Evolutionary conservation across 2,113 vertebrate species (phyloP).

Genomic region (Penelope pileata): DNA sequence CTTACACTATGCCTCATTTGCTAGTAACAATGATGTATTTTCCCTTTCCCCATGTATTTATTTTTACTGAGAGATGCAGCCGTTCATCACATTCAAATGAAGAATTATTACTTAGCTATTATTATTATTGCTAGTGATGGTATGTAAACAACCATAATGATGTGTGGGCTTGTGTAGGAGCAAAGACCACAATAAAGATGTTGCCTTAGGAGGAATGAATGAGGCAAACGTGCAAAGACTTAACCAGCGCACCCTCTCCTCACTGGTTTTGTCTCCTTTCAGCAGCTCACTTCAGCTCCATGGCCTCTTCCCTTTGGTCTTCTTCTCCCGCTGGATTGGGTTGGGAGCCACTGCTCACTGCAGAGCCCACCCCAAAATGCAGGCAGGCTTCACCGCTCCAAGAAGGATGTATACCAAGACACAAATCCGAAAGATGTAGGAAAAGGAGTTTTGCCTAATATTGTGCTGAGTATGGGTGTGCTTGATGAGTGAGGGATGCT

Average conservation of each 20-base stretch:
- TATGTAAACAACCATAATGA: conserved; percentile 70
- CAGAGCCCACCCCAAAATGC: neutral
- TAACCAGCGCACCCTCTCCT: neutral
- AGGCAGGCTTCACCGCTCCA: neutral
- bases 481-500: neutral
- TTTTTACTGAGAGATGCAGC: conserved; percentile 49
- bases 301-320: neutral
- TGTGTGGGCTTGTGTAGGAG: conserved; percentile 56
- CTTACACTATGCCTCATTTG: conserved; percentile 66
- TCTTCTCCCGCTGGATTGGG: neutral
- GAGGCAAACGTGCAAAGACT: conserved; percentile 17
- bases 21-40: conserved; percentile 68
- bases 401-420: neutral
- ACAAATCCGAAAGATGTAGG: neutral
- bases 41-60: conserved; percentile 53
- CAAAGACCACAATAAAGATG: conserved; percentile 62
- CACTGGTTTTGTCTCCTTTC: neutral
- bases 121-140: conserved; percentile 66
- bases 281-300: neutral
- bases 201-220: conserved; percentile 32
- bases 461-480: neutral
- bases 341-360: neutral
- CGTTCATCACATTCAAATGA: conserved; percentile 68
- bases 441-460: neutral
- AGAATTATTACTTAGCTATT: conserved; percentile 66